Base-by-base conservation (phyloP, 2,888 invertebrate species). In the Callinectes sapidus region DNA sequence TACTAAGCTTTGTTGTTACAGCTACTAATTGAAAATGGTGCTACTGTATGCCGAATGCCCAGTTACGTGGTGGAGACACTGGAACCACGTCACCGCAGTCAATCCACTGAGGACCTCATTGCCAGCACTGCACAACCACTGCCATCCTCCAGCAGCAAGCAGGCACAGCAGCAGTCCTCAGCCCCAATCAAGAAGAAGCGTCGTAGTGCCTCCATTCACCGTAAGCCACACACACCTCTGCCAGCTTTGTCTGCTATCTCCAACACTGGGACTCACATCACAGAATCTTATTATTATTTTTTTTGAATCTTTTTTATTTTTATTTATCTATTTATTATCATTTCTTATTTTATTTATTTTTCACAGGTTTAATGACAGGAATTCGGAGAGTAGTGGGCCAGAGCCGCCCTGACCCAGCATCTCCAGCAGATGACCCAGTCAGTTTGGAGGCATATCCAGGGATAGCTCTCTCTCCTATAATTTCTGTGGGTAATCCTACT, bases 181-280 rank as follows among this genome's bases (percentile, higher is more conserved):
- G 71, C 71, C 5, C 81, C 18, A 28, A 54, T 54, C 55, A 97
- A 97, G 95, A 98, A 98, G 96, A 98, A 98, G 96, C 96, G 98
- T 95, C 96, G 98, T 95, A 98, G 98, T 96, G 98, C 98, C 95
- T 98, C 98, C 95, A 96, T 98, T 95, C 98, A 98, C 96, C 97
- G 98, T 98, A 96, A 96, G 96, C 95, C 13, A 5, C 55, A n/a
- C n/a, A n/a, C n/a, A 0, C 55, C n/a, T 77, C 61, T 90, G 77
- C 28, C 28, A 28, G 6, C n/a, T 89, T 66, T n/a, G 32, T 0
- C 28, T 32, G 32, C 13, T 61, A 32, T 88, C 61, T 61, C 18
- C 23, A 90, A 6, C 10, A 85, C 42, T 48, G 39, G 77, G 0
- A 48, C 6, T 48, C 2, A 71, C 8, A 81, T 81, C 35, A 81